Conservation (phyloP, 2,797 vertebrate species). For the Loriculus beryllinus region DNA sequence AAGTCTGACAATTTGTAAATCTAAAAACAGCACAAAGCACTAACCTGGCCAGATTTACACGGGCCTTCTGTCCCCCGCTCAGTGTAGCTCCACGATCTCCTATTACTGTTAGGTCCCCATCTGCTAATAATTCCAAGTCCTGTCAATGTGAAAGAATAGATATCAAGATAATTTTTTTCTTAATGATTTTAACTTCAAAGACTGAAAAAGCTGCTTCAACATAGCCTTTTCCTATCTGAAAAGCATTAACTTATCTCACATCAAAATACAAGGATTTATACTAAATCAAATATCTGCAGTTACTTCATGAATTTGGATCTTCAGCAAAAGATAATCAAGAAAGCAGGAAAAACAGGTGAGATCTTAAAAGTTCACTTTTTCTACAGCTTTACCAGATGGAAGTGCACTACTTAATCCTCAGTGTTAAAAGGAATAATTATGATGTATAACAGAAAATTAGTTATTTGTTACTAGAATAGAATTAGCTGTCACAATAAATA, state of each 20-base stretch:
- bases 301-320: neutral
- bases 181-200: neutral
- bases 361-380: neutral
- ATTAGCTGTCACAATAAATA: neutral
- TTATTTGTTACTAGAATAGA: neutral
- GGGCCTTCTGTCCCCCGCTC: conserved; percentile 94
- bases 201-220: neutral
- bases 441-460: neutral
- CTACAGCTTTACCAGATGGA: neutral
- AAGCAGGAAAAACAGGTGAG: neutral
- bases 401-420: neutral
- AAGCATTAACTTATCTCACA: neutral
- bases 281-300: neutral
- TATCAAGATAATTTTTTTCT: rapidly evolving
- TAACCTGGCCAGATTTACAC: conserved; percentile 91
- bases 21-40: neutral
- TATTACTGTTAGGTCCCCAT: conserved; percentile 88
- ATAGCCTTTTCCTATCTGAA: neutral
- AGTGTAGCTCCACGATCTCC: conserved; percentile 92
- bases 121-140: conserved; percentile 89
- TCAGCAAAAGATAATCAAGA: neutral
- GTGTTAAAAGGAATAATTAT: neutral
- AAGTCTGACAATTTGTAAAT: neutral
- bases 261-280: neutral
- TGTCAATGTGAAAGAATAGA: conserved; percentile 23